Base-by-base conservation (phyloP, 2,113 vertebrate genomes). In the Scopus umbretta region DNA sequence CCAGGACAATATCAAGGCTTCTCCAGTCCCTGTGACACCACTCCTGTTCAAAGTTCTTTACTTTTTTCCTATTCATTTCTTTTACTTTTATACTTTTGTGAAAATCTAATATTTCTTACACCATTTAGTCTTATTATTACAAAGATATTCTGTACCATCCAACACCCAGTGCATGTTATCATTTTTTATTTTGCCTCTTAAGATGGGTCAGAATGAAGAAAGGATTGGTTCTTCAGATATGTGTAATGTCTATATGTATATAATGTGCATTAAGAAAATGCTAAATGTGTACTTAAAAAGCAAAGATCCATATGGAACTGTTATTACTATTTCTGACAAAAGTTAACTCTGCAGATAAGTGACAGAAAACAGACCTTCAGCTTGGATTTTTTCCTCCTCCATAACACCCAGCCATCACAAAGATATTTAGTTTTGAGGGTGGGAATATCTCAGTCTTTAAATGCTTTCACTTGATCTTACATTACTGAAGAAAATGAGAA, bases 161-260 rank as follows among this genome's bases (percentile, higher is more conserved):
- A 17, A 61, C 5, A 78, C 3, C 0, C 10, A 47, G 15, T 55
- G 14, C 63, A 76, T 4, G 1, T 5, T 7, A 15, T 8, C 2
- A 13, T 10, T 45, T 92, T 71, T 80, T 45, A 19, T 11, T 85
- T 79, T 66, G 3, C 2, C 5, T 80, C 16, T 40, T 50, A 36
- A 79, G 30, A 67, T 40, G 27, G 8, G 8, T 63, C 27, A 63
- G 27, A 75, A 66, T 1, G 1, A 86, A 76, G 16, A 68, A 50
- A 59, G 7, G 18, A 50, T 63, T 75, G 1, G 6, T 36, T 72
- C 17, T 88, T 92, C 40, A 68, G 11, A 9, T 40, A 42, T 7
- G 5, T n/a, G 2, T 16, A 81, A 49, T 0, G 0, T 34, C 30
- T 5, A 2, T 30, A 49, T 0, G 0, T 34, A 34, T 5, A 2